Evolutionary conservation across 2,888 invertebrate species (phyloP), one percentile per base, ranked within the genome.

Genomic region (Drosophila kuntzei): DNA sequence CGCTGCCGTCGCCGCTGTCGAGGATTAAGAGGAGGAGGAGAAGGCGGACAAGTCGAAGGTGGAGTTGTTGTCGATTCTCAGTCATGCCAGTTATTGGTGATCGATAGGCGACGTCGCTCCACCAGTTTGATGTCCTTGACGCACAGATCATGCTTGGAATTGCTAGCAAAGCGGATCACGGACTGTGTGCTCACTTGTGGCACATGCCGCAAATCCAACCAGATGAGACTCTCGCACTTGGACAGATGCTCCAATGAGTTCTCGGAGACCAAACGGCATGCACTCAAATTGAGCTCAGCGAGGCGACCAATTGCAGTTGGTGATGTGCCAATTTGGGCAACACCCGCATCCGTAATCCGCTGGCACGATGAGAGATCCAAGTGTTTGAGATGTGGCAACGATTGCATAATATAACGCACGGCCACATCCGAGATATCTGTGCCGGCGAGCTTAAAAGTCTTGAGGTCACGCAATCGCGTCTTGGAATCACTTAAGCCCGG

Each of bases 351-450:
- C 0, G 97, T 97, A 39, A 98, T 94, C 22, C 97, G 94, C 62
- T 96, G 95, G 92, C 98, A 98, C 60, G 97, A 96, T 73, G 97
- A 95, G 79, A 98, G 94, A 93, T 97, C 97, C 79, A 98, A 92
- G 76, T 95, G 95, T 61, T 94, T 94, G 57, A 98, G 93, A 82
- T 94, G 94, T 0, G 96, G 96, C 60, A 97, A 90, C 73, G 96
- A 96, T 93, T 97, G 95, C 0, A 95, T 95, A 7, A 96, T 94
- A 80, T 95, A 95, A 11, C 95, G 94, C 66, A 92, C 77, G 0
- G 91, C 92, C n/a, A 97, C 95, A 91, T 98, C 98, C 0, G 97
- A 96, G 71, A 98, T 95, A 85, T 98, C 97, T 0, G 97, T 97
- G 11, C 98, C 98, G 22, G 97, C 96, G 55, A 98, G 93, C 71